Percentiles rank a stretch among this genome's conserved stretches.
Evolutionary conservation across 2,797 vertebrate species (phyloP).

Genomic region (Acropternis orthonyx): DNA sequence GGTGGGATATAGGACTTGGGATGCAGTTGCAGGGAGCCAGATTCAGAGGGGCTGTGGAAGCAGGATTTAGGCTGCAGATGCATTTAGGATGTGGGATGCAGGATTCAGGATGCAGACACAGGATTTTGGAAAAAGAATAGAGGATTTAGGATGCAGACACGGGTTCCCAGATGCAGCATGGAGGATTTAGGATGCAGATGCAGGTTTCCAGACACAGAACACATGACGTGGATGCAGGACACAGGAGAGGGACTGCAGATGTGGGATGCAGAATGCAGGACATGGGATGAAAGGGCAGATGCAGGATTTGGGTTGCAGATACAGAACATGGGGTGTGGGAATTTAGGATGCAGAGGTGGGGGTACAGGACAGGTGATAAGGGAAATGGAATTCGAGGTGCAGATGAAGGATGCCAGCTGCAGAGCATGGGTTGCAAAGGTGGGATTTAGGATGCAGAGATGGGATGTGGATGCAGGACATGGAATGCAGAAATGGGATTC

Average conservation of each 20-base stretch:
- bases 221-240: accelerated
- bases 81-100: neutral
- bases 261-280: neutral
- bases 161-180: neutral
- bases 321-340: neutral
- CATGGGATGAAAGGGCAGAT: neutral
- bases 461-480: neutral
- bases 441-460: neutral
- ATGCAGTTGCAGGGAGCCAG: neutral
- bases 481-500: neutral
- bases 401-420: neutral
- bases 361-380: neutral
- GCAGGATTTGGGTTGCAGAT: neutral
- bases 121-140: neutral
- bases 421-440: neutral
- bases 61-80: neutral
- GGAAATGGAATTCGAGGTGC: neutral
- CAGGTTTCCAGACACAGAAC: neutral
- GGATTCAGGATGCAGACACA: neutral
- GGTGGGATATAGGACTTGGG: neutral
- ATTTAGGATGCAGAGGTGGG: neutral
- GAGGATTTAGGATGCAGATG: neutral
- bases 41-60: neutral
- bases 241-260: neutral
- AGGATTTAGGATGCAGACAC: neutral